These are phyloP conservation scores for Leptinotarsa tumamoca DNA, from an alignment of 2,888 invertebrate genomes.

Conservation along the genomic window DNA sequence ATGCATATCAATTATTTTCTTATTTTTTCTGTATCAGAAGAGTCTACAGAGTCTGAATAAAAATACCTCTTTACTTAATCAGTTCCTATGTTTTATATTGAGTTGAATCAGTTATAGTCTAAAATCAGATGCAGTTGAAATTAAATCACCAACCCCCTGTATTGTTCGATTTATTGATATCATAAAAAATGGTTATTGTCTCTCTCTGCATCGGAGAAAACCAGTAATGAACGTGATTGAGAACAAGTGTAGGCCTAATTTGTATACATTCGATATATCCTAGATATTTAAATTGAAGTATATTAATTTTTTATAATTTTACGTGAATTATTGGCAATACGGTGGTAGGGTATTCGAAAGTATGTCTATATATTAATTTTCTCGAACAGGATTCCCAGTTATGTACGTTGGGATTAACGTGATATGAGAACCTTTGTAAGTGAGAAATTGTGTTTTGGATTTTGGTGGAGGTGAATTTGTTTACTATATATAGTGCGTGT, in stretches of 20 bases:
- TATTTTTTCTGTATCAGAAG: too few relatives aligned
- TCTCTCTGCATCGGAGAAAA: constrained; percentile 1
- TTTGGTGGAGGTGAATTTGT: constrained; percentile 5
- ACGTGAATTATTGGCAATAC: constrained; percentile 17
- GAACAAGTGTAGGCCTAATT: constrained; percentile 23
- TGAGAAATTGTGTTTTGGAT: constrained; percentile 1
- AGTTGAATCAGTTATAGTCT: too few relatives aligned
- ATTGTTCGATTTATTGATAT: not conserved
- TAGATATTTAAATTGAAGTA: constrained; percentile 37
- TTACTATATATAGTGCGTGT: not conserved
- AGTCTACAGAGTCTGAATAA: too few relatives aligned
- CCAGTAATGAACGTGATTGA: constrained; percentile 21
- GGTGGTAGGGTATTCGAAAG: constrained; percentile 37
- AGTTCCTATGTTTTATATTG: too few relatives aligned
- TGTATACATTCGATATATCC: constrained; percentile 29
- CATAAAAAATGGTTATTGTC: not conserved
- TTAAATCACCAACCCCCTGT: not conserved
- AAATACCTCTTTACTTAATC: too few relatives aligned
- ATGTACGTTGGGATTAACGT: constrained; percentile 5
- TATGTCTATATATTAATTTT: constrained; percentile 30
- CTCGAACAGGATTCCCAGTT: constrained; percentile 5
- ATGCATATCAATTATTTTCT: too few relatives aligned
- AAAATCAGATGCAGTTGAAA: too few relatives aligned
- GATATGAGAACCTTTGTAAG: constrained; percentile 23
- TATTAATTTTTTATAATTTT: constrained; percentile 25